Percentiles rank a stretch among this genome's conserved stretches.
phyloP scores from a whole-genome alignment of 64 coral and sea anemone species.

The Pocillopora verrucosa region DNA sequence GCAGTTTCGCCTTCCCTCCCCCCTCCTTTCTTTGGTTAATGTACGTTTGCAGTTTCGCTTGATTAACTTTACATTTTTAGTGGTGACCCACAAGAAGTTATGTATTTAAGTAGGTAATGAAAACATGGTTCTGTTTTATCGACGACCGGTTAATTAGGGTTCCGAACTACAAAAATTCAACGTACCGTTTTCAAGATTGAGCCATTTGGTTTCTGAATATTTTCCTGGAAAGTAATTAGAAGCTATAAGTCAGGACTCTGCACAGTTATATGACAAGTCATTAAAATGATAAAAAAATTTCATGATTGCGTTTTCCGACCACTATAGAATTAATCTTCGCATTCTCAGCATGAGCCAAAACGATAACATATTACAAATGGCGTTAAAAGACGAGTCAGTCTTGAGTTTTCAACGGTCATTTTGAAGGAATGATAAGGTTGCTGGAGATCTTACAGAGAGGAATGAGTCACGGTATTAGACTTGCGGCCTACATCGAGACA shows the following conservation, averaged over 20 bases:
- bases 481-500: no score
- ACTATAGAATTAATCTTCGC: no score
- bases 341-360: background rate
- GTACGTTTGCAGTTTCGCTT: background rate
- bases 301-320: no score
- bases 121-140: background rate
- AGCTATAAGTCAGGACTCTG: background rate
- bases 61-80: background rate
- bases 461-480: no score
- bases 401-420: no score
- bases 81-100: background rate
- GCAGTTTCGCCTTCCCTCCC: no score
- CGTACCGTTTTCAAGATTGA: constrained; percentile 66
- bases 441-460: no score
- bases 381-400: no score
- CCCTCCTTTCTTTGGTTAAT: background rate
- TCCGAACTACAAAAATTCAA: background rate
- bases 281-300: background rate
- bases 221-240: constrained; percentile 34
- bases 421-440: no score
- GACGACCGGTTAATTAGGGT: background rate
- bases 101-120: background rate
- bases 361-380: no score
- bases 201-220: constrained; percentile 58
- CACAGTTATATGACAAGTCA: background rate